Conservation (phyloP, 2,797 vertebrate genomes). For the Apogon talboti region DNA sequence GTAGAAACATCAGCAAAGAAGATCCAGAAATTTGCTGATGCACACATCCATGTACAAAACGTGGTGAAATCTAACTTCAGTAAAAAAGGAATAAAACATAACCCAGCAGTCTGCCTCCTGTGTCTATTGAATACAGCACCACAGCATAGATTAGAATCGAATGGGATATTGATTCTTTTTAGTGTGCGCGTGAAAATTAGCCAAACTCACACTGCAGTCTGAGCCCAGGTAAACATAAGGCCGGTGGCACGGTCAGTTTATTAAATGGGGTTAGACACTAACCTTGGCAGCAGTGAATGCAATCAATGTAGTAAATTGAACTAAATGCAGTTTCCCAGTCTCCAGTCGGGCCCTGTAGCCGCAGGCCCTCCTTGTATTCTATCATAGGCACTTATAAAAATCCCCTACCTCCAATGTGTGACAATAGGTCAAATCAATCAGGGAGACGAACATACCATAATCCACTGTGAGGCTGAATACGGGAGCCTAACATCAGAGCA, state of each 20-base stretch:
- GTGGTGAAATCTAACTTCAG: no score
- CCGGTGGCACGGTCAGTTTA: slow-evolving; percentile 43
- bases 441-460: slow-evolving; percentile 15
- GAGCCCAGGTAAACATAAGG: slow-evolving; percentile 32
- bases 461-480: slow-evolving; percentile 28
- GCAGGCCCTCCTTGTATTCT: slow-evolving; percentile 35
- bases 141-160: background rate
- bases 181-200: background rate
- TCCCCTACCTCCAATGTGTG: slow-evolving; percentile 34
- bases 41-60: no score
- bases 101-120: background rate
- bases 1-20: no score
- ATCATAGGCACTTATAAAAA: slow-evolving; percentile 48
- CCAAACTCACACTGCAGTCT: slow-evolving; percentile 7
- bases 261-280: slow-evolving; percentile 50
- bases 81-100: background rate
- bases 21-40: no score
- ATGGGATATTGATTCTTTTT: background rate
- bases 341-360: slow-evolving; percentile 19
- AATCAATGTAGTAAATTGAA: slow-evolving; percentile 59
- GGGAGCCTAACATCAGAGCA: slow-evolving; percentile 3
- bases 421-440: slow-evolving; percentile 31
- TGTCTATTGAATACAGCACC: slow-evolving; percentile 3
- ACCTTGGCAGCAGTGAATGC: slow-evolving; percentile 55
- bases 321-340: slow-evolving; percentile 28